Base-by-base conservation (phyloP, 2,888 invertebrate genomes). In the Neoitamus cyanurus region DNA sequence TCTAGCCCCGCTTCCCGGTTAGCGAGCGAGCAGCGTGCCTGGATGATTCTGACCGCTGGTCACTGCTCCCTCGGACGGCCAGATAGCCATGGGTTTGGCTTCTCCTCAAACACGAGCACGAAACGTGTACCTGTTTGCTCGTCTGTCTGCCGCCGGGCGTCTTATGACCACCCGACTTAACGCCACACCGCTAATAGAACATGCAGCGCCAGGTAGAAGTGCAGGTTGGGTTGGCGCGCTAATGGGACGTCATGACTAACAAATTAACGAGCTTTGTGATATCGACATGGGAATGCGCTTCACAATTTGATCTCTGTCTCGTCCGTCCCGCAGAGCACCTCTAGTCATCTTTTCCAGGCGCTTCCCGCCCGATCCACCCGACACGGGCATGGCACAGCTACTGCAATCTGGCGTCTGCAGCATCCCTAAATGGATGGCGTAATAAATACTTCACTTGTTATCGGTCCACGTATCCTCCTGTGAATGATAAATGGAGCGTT, bases 371-470 rank as follows among this genome's bases (percentile, higher is more conserved):
- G 73, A 30, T n/a, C n/a, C n/a, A n/a, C n/a, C n/a, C n/a, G n/a
- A n/a, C n/a, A n/a, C n/a, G n/a, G n/a, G n/a, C n/a, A n/a, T n/a
- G n/a, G n/a, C n/a, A n/a, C n/a, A 37, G 58, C 25, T 20, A 20
- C 20, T 58, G 58, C 58, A 58, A 58, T 58, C 31, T 37, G 42
- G 37, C 11, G 42, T 25, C 28, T 42, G 11, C 58, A 25, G 42
- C 37, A 11, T 72, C 36, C 36, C 36, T 1, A 42, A 75, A 75
- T 75, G 42, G 37, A 75, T 75, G 42, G 75, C 75, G 75, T 75
- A 75, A 75, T 75, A 75, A 75, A 75, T 75, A 75, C 75, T 37
- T 75, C 75, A 75, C 37, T 75, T 42, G 75, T 75, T 75, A 75
- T 75, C 75, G 42, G 25, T 75, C 25, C 28, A 75, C 75, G 75